Conservation (phyloP, 1,140 invertebrate genomes). For the Asobara japonica region DNA sequence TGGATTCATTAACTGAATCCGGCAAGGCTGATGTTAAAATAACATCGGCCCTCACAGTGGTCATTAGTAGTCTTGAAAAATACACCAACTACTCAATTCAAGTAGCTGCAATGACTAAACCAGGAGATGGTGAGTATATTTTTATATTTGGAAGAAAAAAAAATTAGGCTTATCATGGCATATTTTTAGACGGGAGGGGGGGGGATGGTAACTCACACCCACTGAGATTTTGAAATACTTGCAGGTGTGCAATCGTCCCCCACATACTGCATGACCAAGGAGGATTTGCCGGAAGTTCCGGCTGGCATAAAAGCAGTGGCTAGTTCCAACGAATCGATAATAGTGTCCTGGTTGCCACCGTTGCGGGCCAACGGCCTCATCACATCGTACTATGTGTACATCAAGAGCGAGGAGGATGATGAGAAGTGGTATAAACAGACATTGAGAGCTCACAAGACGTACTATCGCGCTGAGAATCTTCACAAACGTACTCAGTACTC, state of each 20-base stretch:
- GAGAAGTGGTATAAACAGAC: slow-evolving; percentile 59
- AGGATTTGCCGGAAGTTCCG: slow-evolving; percentile 90
- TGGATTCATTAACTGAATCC: slow-evolving; percentile 56
- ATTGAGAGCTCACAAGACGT: slow-evolving; percentile 61
- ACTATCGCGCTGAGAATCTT: slow-evolving; percentile 66
- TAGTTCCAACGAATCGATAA: slow-evolving; percentile 82
- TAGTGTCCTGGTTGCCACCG: slow-evolving; percentile 83
- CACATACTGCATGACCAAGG: slow-evolving; percentile 88
- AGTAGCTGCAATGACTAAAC: slow-evolving; percentile 81
- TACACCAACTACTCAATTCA: slow-evolving; percentile 93
- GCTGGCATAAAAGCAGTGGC: slow-evolving; percentile 89
- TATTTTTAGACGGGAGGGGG: too few relatives aligned
- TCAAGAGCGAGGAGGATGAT: slow-evolving; percentile 55
- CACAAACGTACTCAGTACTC: slow-evolving; percentile 69
- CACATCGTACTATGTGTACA: slow-evolving; percentile 67
- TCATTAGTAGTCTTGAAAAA: slow-evolving; percentile 76
- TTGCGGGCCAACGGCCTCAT: slow-evolving; percentile 70
- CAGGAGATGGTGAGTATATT: slow-evolving; percentile 94
- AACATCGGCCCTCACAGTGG: slow-evolving; percentile 74
- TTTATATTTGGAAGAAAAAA: too few relatives aligned
- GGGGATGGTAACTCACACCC: too few relatives aligned
- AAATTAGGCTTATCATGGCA: too few relatives aligned
- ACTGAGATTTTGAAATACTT: too few relatives aligned
- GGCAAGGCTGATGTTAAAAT: slow-evolving; percentile 70
- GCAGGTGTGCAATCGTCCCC: slow-evolving; percentile 80